Percentiles rank a stretch among this genome's conserved stretches.
phyloP scores from a whole-genome alignment of 2,888 invertebrate species.

The Cephalotes varians region DNA sequence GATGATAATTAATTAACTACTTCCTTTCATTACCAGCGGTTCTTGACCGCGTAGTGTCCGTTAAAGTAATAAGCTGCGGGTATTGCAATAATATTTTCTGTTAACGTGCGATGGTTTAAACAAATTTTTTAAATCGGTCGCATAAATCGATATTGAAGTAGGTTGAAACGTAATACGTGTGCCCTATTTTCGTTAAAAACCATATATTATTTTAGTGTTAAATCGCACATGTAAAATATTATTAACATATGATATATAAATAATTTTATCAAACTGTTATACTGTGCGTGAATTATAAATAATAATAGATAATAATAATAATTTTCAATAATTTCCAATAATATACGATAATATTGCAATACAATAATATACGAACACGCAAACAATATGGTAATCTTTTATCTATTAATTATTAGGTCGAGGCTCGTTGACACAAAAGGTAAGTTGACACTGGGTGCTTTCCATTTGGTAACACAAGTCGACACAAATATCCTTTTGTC shows the following conservation, averaged over 20 bases:
- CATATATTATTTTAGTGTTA: neutral
- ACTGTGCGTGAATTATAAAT: neutral
- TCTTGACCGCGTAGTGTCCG: slow-evolving; percentile 65
- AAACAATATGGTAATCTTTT: slow-evolving; percentile 13
- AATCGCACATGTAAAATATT: neutral
- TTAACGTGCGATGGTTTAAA: neutral
- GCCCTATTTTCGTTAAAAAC: neutral
- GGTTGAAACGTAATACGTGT: neutral
- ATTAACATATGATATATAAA: neutral
- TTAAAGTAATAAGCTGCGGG: slow-evolving; percentile 54
- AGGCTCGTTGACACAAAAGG: too few species aligned
- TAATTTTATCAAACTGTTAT: neutral
- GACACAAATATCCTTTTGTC: too few species aligned
- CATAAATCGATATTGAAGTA: neutral
- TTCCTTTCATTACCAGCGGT: slow-evolving; percentile 68
- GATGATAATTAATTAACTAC: slow-evolving; percentile 69
- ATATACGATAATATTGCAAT: neutral
- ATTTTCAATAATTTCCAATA: slow-evolving; percentile 22
- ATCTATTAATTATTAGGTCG: slow-evolving; percentile 10
- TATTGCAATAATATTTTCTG: neutral
- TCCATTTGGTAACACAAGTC: too few species aligned
- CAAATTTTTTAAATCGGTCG: neutral
- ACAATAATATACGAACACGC: too few species aligned
- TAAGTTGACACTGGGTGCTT: too few species aligned
- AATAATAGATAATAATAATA: slow-evolving; percentile 19